Evolutionary conservation across 2,888 invertebrate genomes (phyloP), one percentile per base, ranked within the genome.

Genomic region (Tortricodes alternella): DNA sequence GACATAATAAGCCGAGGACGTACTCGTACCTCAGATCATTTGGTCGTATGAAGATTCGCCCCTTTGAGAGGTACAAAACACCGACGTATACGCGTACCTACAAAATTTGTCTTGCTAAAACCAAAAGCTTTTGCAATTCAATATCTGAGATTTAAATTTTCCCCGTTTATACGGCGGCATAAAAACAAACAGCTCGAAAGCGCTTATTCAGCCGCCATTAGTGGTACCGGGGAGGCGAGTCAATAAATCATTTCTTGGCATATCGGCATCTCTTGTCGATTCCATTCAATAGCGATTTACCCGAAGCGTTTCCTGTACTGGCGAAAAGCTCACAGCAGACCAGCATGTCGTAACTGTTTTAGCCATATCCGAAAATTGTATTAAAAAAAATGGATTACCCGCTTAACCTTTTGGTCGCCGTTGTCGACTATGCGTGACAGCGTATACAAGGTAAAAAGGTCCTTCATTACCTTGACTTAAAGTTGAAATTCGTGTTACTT

Each of bases 201-300:
- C 67, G 65, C 70, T 72, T 71, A 73, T 71, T 73, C 73, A 71
- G 74, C 70, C 62, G 60, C 75, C 76, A 78, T 78, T 78, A 78
- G 71, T 65, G 67, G n/a, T n/a, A 61, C 68, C 62, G 61, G 69
- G 69, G 67, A 74, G n/a, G 74, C 71, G 73, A 84, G 83, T 82
- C 84, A 82, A 87, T 88, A 87, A 88, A 87, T 88, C 87, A 88
- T 88, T 73, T 75, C 78, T 77, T 76, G 67, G 74, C 76, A 43
- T 38, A 72, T 75, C 76, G 77, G 78, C 82, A 78, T 85, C 80
- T 79, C 79, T 80, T 78, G 80, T 78, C 80, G 81, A 81, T 81
- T 82, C 82, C 76, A 83, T 84, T 86, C 74, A 83, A 83, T 79
- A 79, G 76, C 79, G 76, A 83, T 84, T 80, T 79, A 80, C 77